Percentiles rank a stretch among this genome's conserved stretches.
Evolutionary conservation across 2,113 vertebrate species (phyloP).

Genomic region (Litocranius walleri): DNA sequence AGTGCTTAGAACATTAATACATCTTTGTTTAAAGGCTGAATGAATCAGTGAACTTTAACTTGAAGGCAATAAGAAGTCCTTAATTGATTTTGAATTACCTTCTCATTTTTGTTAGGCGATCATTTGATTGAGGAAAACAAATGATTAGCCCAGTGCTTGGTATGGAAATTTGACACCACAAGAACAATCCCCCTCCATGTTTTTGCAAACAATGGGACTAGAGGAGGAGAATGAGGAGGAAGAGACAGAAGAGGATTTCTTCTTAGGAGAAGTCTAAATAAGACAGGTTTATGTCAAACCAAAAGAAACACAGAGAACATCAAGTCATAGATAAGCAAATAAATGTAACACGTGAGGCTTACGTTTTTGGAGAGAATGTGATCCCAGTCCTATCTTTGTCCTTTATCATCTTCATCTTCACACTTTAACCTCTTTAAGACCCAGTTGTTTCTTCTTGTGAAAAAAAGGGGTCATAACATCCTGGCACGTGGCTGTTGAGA

Average conservation of each 20-base stretch:
- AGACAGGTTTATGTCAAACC: not conserved
- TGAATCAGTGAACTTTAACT: not conserved
- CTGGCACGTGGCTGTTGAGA: not conserved
- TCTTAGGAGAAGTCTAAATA: not conserved
- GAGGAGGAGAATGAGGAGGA: not conserved
- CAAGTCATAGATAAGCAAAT: not conserved
- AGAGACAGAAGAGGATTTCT: not conserved
- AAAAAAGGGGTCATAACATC: not conserved
- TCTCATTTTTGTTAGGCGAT: not conserved
- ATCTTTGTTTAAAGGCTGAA: not conserved
- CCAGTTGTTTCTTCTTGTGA: not conserved
- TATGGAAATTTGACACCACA: not conserved
- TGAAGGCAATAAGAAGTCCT: not conserved
- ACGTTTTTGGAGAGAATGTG: not conserved
- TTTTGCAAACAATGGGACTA: not conserved
- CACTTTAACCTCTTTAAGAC: not conserved
- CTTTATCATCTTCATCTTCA: not conserved
- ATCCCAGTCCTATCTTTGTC: not conserved
- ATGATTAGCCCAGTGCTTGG: fast-evolving
- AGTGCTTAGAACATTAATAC: not conserved
- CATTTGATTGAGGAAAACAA: not conserved
- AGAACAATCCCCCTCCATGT: not conserved
- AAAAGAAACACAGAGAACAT: not conserved
- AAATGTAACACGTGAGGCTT: not conserved
- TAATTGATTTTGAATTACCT: not conserved